A percentile compares a stretch with the other conserved stretches of the same genome.
Evolutionary conservation across 2,888 invertebrate species (phyloP).

Genomic region (Gisinianus flammeolus): DNA sequence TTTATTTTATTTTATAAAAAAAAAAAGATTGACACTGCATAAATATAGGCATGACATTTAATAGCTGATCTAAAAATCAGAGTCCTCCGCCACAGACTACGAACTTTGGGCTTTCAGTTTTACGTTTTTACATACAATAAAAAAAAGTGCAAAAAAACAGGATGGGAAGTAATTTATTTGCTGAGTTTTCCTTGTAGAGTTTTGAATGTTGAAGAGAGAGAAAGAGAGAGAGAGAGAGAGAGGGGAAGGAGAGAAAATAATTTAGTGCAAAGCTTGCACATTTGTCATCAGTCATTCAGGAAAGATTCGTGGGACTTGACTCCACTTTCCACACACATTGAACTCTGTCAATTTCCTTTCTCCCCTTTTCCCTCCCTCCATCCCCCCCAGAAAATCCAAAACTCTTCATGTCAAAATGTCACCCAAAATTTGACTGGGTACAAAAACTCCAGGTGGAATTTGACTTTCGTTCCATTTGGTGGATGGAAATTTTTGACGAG

Average conservation of each 20-base stretch:
- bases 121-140: neutral
- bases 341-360: slow-evolving; percentile 32
- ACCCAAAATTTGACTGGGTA: too few relatives aligned
- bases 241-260: slow-evolving; percentile 7
- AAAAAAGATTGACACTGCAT: too few relatives aligned
- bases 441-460: too few relatives aligned
- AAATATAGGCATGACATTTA: neutral
- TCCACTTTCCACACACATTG: slow-evolving; percentile 6
- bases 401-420: slow-evolving; percentile 4
- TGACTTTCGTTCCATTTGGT: too few relatives aligned
- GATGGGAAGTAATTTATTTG: neutral
- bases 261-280: slow-evolving; percentile 29
- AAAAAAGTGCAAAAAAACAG: neutral
- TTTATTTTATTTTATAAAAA: too few relatives aligned
- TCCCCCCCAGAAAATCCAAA: neutral
- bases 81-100: neutral
- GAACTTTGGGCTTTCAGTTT: neutral
- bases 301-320: slow-evolving; percentile 1
- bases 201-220: neutral
- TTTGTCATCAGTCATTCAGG: slow-evolving; percentile 31
- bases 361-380: neutral
- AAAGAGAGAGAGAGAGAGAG: neutral
- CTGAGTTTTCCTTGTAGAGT: too few relatives aligned
- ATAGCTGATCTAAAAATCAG: neutral
- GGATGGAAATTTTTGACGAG: neutral